phyloP scores from a whole-genome alignment of 2,113 vertebrate species.

The Mirounga angustirostris region DNA sequence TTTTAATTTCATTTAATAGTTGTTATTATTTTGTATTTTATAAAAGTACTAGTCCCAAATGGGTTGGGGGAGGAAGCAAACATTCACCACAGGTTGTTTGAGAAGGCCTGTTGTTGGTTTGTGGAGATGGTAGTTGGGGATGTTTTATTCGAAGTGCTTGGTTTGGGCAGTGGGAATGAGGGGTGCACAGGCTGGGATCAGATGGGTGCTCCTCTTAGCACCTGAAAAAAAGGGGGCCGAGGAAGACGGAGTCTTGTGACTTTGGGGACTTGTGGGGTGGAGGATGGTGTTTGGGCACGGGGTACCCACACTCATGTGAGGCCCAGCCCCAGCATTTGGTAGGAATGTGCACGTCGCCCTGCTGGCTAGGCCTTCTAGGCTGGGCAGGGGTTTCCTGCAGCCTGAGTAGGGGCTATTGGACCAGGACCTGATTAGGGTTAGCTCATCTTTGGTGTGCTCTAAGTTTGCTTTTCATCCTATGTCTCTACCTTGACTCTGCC shows the following conservation, averaged over 20 bases:
- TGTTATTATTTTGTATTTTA: conserved; percentile 11
- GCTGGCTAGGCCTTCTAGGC: not conserved
- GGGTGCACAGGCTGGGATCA: not conserved
- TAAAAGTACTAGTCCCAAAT: not conserved
- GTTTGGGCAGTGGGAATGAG: not conserved
- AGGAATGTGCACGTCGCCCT: not conserved
- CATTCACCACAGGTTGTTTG: not conserved
- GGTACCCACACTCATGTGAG: not conserved
- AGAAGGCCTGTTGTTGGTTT: not conserved
- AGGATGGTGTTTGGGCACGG: not conserved
- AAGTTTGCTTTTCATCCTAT: not conserved
- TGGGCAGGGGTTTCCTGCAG: not conserved
- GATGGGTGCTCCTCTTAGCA: not conserved
- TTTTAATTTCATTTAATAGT: not conserved
- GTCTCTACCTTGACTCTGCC: not conserved
- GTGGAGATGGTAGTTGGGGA: not conserved
- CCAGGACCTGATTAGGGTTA: not conserved
- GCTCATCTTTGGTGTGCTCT: not conserved
- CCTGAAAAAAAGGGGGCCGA: not conserved
- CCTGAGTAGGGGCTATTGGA: not conserved
- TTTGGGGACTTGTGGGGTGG: not conserved
- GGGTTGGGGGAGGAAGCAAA: not conserved
- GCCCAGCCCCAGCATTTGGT: not conserved
- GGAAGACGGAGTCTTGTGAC: not conserved
- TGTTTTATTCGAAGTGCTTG: not conserved